These are phyloP conservation scores for Sinosuthora webbiana DNA, from an alignment of 2,113 vertebrate species.

Conservation along the genomic window DNA sequence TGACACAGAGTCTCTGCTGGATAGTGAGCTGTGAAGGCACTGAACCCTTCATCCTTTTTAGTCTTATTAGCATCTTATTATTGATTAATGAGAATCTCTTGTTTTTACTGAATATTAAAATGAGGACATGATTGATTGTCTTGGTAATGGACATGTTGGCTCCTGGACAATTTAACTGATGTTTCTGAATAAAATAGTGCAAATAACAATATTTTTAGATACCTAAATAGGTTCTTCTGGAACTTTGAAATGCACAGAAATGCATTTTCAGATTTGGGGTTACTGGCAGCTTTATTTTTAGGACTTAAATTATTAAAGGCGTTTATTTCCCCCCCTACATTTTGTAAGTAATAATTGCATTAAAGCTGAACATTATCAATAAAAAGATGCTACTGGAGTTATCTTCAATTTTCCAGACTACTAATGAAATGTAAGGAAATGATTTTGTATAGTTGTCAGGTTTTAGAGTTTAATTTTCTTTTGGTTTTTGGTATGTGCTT, in stretches of 20 bases:
- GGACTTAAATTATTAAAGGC: not conserved
- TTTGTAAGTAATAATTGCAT: not conserved
- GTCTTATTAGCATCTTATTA: not conserved
- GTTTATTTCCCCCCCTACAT: not conserved
- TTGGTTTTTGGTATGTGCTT: not conserved
- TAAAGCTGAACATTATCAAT: not conserved
- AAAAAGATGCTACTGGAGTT: not conserved
- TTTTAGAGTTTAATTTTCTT: not conserved
- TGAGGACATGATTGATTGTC: not conserved
- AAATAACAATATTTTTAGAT: not conserved
- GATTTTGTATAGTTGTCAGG: not conserved
- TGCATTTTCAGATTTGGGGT: not conserved
- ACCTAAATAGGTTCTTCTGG: not conserved
- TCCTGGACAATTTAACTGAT: not conserved
- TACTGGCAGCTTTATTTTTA: not conserved
- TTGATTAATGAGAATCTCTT: not conserved
- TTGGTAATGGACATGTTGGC: not conserved
- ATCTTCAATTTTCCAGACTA: not conserved
- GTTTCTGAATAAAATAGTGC: not conserved
- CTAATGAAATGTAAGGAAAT: not conserved
- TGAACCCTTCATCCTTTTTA: not conserved
- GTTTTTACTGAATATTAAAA: not conserved
- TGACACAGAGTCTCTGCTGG: not conserved
- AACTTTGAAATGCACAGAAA: not conserved
- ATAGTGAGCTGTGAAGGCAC: not conserved